Percentiles rank a stretch among this genome's conserved stretches.
Evolutionary conservation across 1,140 invertebrate genomes (phyloP).

Genomic region (Lepidurus packardi): DNA sequence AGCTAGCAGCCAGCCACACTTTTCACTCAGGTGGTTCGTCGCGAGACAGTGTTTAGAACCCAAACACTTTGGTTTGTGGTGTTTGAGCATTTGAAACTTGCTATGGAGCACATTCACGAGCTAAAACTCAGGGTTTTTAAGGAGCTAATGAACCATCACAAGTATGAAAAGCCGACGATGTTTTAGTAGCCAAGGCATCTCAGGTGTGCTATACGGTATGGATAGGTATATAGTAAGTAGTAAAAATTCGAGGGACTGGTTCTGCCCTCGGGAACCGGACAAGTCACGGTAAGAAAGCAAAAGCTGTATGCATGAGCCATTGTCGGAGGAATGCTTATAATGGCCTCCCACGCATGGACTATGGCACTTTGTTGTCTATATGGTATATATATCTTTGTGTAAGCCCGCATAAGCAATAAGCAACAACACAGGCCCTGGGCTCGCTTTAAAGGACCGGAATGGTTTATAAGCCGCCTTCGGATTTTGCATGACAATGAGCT

Average conservation of each 20-base stretch:
- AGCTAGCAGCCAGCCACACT: neutral
- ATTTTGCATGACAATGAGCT: slow-evolving; percentile 22
- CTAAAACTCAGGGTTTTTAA: neutral
- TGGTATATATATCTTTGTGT: neutral
- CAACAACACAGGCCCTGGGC: neutral
- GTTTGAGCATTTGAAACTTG: neutral
- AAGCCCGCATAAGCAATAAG: slow-evolving; percentile 12
- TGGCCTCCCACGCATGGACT: slow-evolving; percentile 7
- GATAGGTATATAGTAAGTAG: neutral
- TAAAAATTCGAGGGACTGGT: slow-evolving; percentile 1
- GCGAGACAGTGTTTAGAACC: neutral
- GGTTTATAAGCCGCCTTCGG: neutral
- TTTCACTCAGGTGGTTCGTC: neutral
- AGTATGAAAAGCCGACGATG: slow-evolving; percentile 13
- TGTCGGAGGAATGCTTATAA: slow-evolving; percentile 4
- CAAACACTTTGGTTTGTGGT: neutral
- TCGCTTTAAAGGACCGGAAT: neutral
- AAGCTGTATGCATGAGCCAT: slow-evolving; percentile 8
- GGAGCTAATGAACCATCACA: slow-evolving; percentile 15
- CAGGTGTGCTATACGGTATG: slow-evolving; percentile 10
- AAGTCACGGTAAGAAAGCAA: neutral
- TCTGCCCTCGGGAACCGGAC: neutral
- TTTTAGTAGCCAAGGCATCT: slow-evolving; percentile 8
- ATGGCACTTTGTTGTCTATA: neutral
- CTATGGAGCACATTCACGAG: neutral